Evolutionary conservation across 1,140 invertebrate genomes (phyloP).

Genomic region (Ostrea denselamellosa): DNA sequence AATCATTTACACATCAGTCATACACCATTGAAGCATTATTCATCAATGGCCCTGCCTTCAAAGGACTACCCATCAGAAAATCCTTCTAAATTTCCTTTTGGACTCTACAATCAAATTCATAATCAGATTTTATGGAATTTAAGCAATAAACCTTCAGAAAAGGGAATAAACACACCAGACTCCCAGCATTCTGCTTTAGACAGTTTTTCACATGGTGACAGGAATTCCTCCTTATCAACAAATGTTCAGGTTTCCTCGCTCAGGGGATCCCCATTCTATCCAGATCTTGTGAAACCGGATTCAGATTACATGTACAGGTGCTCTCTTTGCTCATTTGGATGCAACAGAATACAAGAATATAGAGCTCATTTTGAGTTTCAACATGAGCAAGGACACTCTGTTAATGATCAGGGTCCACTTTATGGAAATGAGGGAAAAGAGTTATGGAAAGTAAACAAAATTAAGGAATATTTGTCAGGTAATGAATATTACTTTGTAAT

Average conservation of each 20-base stretch:
- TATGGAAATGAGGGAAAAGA: constrained; percentile 57
- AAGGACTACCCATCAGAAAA: background rate
- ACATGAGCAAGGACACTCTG: constrained; percentile 50
- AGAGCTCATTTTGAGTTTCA: constrained; percentile 56
- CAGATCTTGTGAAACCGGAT: background rate
- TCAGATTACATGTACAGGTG: constrained; percentile 53
- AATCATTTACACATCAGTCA: background rate
- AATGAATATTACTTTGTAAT: background rate
- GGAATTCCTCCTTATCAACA: background rate
- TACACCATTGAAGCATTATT: background rate
- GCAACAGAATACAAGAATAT: constrained; percentile 59
- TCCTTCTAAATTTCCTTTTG: background rate
- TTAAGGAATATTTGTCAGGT: constrained; percentile 69
- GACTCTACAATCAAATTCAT: background rate
- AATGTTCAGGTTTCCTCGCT: background rate
- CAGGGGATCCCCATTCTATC: background rate
- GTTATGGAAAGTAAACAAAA: constrained; percentile 69
- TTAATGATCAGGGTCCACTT: background rate
- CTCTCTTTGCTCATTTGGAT: constrained; percentile 61
- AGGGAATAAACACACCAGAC: background rate
- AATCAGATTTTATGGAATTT: constrained; percentile 37
- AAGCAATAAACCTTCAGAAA: background rate
- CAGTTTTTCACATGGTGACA: background rate
- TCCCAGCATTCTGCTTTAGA: background rate
- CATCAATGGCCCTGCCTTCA: background rate